Evolutionary conservation across 2,888 invertebrate species (phyloP).

Genomic region (Sinhomidia bicolor): DNA sequence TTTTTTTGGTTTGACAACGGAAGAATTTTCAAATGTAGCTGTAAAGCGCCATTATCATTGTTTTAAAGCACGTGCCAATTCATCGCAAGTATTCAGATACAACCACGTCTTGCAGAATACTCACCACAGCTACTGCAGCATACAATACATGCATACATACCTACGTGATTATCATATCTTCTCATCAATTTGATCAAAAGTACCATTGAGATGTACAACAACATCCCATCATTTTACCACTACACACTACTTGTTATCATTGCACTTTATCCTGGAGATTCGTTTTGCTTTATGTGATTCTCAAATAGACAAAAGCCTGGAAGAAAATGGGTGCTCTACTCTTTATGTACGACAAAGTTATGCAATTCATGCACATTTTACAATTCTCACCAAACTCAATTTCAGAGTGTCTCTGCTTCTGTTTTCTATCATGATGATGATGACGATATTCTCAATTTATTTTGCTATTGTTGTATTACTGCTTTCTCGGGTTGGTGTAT

Average conservation of each 20-base stretch:
- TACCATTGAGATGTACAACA: background rate
- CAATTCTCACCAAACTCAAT: slow-evolving; percentile 1
- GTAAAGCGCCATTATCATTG: too few species aligned
- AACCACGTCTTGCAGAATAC: too few species aligned
- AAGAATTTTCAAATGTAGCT: too few species aligned
- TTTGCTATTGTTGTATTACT: background rate
- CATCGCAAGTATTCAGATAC: too few species aligned
- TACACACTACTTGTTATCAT: background rate
- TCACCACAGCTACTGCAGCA: too few species aligned
- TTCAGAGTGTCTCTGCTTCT: background rate
- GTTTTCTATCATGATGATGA: too few species aligned
- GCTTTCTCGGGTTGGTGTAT: background rate
- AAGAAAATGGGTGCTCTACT: background rate
- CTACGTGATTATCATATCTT: slow-evolving; percentile 32
- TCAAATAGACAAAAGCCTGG: too few species aligned
- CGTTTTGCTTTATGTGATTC: too few species aligned
- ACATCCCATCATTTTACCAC: background rate
- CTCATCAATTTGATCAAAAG: background rate
- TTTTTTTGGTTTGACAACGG: too few species aligned
- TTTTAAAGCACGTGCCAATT: too few species aligned
- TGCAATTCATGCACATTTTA: slow-evolving; percentile 20
- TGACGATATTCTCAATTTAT: background rate
- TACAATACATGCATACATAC: too few species aligned
- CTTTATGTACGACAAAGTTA: background rate
- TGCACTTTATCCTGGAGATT: background rate